Evolutionary conservation across 2,797 vertebrate species (phyloP).

Genomic region (Lepilemur septentrionalis): DNA sequence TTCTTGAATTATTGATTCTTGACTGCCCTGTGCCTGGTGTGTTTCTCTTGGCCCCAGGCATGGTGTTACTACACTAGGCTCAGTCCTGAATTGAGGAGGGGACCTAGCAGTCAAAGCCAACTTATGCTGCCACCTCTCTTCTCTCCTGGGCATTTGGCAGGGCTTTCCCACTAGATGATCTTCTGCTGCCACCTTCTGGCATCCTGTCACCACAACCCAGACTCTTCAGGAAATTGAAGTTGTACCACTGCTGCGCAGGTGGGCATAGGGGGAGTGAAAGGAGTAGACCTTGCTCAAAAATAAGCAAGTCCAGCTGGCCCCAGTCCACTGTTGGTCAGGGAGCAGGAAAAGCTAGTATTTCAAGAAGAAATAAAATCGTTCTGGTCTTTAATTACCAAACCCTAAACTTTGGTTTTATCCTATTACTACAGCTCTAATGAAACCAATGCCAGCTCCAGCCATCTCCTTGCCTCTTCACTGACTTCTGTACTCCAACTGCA

Average conservation of each 20-base stretch:
- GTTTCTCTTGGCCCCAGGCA: not conserved
- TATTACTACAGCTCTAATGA: not conserved
- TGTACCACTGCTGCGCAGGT: not conserved
- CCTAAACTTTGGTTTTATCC: conserved; percentile 8
- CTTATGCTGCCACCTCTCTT: not conserved
- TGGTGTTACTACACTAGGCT: not conserved
- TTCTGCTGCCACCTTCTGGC: conserved; percentile 78
- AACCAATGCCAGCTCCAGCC: not conserved
- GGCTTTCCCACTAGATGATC: not conserved
- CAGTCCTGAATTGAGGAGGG: not conserved
- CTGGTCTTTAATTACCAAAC: not conserved
- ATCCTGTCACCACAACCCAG: not conserved
- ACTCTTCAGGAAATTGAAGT: not conserved
- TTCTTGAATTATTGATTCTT: not conserved
- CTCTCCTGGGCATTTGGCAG: not conserved
- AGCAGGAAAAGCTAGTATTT: not conserved
- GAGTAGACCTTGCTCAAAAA: not conserved
- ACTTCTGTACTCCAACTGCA: not conserved
- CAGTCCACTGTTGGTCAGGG: not conserved
- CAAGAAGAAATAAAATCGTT: not conserved
- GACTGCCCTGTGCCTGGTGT: not conserved
- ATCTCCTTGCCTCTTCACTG: not conserved
- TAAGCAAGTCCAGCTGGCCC: not conserved
- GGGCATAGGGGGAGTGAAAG: not conserved
- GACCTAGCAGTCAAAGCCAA: not conserved